Evolutionary conservation across 2,888 invertebrate species (phyloP), one percentile per base, ranked within the genome.

Genomic region (Orthosia cruda): DNA sequence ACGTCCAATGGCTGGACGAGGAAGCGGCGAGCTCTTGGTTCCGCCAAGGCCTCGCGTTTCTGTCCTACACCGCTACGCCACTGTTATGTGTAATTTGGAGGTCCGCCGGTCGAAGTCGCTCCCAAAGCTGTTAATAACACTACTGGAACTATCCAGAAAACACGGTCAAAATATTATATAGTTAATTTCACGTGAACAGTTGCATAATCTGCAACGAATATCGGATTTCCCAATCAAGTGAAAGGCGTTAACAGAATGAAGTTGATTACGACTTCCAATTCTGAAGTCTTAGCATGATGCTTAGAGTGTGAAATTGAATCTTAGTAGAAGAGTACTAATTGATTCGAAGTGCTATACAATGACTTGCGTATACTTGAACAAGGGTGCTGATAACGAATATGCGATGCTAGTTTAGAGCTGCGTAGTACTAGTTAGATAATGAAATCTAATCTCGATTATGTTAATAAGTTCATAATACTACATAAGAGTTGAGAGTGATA

Each of bases 1-100:
- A 57, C 64, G 74, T 88, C 88, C 86, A 88, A 91, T 93, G 91
- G 91, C 90, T 92, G 91, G 88, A 94, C 88, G 91, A 94, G 92
- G 92, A 92, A 92, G 92, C 89, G 86, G 78, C 84, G 88, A 88
- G 89, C 89, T 81, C 73, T 70, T 82, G 89, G 86, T 87, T 88
- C 88, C 87, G 85, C 82, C 83, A 88, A 92, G 92, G 91, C 93
- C 92, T 93, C 92, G 93, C 89, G 91, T 94, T 94, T 94, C 94
- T 93, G 93, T 95, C 93, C 91, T 89, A 91, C 87, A 93, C 90
- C 90, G 93, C 92, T 91, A 93, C 93, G 93, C 93, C 91, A 94
- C 94, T 95, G 96, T 96, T 96, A 95, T 96, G 96, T 96, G 96
- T 96, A 96, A 95, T 96, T 96, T 96, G 95, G 95, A 96, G 96